Conservation (phyloP, 92 coral and sea anemone genomes). For the Epizoanthus fatuus region DNA sequence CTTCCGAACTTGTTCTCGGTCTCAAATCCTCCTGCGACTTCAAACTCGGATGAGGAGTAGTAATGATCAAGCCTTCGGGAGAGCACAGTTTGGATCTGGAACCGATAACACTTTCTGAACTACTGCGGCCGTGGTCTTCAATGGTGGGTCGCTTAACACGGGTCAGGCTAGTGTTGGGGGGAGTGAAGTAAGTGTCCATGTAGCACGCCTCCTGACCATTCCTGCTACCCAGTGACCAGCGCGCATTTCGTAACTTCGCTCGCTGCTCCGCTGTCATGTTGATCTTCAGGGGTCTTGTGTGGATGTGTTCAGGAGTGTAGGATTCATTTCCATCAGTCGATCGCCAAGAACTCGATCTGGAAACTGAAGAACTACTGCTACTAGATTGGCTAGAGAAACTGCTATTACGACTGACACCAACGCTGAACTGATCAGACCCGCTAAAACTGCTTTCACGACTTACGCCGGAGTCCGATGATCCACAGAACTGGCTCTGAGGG, state of each 20-base stretch:
- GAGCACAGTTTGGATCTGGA: constrained; percentile 44
- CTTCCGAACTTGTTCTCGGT: neutral
- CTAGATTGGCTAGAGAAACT: constrained; percentile 89
- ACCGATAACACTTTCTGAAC: constrained; percentile 49
- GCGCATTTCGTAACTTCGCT: constrained; percentile 51
- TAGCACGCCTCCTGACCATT: neutral
- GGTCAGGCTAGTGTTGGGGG: constrained; percentile 20
- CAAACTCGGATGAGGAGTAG: constrained; percentile 56
- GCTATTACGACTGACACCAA: constrained; percentile 86
- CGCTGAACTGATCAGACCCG: constrained; percentile 66
- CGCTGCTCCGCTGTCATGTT: constrained; percentile 54
- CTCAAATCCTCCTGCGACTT: neutral
- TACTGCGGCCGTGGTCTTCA: constrained; percentile 66
- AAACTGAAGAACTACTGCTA: constrained; percentile 49
- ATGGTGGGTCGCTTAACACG: constrained; percentile 37
- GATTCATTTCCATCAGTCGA: constrained; percentile 51
- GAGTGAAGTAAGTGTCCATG: neutral
- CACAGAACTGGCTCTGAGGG: constrained; percentile 1
- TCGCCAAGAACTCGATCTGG: constrained; percentile 69
- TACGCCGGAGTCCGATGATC: constrained; percentile 42
- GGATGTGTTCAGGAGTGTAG: neutral
- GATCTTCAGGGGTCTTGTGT: constrained; percentile 9
- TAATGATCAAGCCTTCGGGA: constrained; percentile 84
- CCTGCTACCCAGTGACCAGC: constrained; percentile 47
- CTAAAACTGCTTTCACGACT: constrained; percentile 84